Percentiles rank a stretch among this genome's conserved stretches.
Evolutionary conservation across 2,888 invertebrate genomes (phyloP).

Genomic region (Girardia tigrina): DNA sequence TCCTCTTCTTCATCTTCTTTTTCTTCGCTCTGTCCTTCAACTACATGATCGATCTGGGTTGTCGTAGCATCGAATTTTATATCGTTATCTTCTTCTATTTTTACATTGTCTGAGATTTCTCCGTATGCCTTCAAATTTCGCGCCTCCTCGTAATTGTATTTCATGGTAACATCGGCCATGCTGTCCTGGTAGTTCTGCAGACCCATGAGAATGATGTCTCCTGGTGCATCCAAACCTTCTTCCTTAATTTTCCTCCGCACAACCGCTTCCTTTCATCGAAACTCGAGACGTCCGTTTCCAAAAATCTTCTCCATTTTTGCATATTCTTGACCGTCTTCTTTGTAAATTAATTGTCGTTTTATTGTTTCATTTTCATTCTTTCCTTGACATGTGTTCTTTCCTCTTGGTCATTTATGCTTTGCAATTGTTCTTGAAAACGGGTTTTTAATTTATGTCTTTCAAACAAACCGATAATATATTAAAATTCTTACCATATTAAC

Average conservation of each 20-base stretch:
- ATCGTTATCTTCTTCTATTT: constrained; percentile 35
- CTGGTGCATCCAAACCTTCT: constrained; percentile 79
- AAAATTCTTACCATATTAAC: too few relatives aligned
- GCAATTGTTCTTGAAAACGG: too few relatives aligned
- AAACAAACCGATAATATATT: too few relatives aligned
- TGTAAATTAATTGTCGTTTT: constrained; percentile 95
- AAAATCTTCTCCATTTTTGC: constrained; percentile 99
- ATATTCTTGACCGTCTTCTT: constrained; percentile 97
- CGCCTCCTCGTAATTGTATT: constrained; percentile 96
- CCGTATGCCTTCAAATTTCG: constrained; percentile 71
- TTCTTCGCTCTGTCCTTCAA: constrained; percentile 14
- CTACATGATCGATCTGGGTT: neutral
- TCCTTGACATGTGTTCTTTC: constrained; percentile 97
- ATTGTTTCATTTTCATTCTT: constrained; percentile 99
- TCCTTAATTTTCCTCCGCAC: constrained; percentile 52
- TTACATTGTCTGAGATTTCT: constrained; percentile 33
- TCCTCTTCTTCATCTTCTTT: neutral
- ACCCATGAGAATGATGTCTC: constrained; percentile 92
- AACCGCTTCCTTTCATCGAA: too few relatives aligned
- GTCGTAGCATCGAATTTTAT: constrained; percentile 33
- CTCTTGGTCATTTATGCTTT: too few relatives aligned
- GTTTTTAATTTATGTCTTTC: too few relatives aligned
- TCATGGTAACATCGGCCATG: constrained; percentile 93
- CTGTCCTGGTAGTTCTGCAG: constrained; percentile 73
- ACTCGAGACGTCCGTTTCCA: constrained; percentile 90